phyloP scores from a whole-genome alignment of 2,797 vertebrate species.

The Brachyalestes nurse region DNA sequence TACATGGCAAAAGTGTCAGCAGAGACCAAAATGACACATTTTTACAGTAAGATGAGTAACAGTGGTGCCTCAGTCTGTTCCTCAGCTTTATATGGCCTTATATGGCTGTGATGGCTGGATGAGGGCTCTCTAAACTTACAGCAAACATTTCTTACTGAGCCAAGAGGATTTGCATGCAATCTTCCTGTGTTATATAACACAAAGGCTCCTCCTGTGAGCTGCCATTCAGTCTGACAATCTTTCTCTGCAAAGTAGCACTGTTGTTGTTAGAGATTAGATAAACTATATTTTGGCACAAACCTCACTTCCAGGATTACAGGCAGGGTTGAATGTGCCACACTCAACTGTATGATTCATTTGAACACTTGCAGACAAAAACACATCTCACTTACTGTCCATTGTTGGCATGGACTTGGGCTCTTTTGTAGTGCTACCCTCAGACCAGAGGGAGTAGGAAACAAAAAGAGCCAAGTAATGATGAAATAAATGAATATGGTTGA shows the following conservation, averaged over 20 bases:
- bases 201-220: background rate
- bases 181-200: background rate
- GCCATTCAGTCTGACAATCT: background rate
- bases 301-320: background rate
- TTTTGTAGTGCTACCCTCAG: background rate
- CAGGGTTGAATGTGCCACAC: background rate
- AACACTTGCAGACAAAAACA: background rate
- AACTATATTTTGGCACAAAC: background rate
- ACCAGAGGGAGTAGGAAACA: too few relatives aligned
- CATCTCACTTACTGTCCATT: background rate
- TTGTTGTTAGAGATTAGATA: background rate
- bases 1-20: background rate
- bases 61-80: background rate
- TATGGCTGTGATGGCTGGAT: conserved; percentile 15
- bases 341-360: background rate
- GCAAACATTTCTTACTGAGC: background rate
- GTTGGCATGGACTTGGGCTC: background rate
- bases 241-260: background rate
- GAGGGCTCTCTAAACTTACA: conserved; percentile 3
- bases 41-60: background rate
- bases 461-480: too few relatives aligned
- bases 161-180: conserved; percentile 19
- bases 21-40: background rate
- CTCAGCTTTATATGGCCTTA: conserved; percentile 18
- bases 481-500: too few relatives aligned